Conservation (phyloP, 2,888 invertebrate genomes). For the Lithophane socia region DNA sequence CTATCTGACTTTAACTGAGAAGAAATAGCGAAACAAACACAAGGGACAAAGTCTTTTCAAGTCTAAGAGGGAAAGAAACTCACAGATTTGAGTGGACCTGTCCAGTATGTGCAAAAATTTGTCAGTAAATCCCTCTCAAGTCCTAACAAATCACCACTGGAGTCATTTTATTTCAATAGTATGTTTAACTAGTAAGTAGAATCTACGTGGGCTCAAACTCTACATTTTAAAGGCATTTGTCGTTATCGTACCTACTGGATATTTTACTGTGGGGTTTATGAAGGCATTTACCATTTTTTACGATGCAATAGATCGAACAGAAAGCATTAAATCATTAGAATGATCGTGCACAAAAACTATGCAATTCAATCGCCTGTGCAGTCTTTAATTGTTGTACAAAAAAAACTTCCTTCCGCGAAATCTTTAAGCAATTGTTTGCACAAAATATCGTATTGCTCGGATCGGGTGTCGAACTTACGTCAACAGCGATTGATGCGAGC, state of each 20-base stretch:
- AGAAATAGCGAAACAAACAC: no score
- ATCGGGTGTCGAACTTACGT: conserved; percentile 79
- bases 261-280: neutral
- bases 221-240: neutral
- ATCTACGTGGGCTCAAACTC: neutral
- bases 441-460: conserved; percentile 82
- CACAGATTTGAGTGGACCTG: no score
- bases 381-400: conserved; percentile 60
- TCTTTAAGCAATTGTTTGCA: conserved; percentile 72
- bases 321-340: conserved; percentile 33
- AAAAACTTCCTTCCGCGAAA: conserved; percentile 86
- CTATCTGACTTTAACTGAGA: no score
- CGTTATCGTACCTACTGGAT: neutral
- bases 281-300: conserved; percentile 1
- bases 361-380: conserved; percentile 58
- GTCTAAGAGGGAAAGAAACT: no score
- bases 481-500: conserved; percentile 68
- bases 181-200: neutral
- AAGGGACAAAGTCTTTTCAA: no score
- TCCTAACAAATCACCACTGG: neutral
- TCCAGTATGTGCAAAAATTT: no score
- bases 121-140: no score
- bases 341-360: conserved; percentile 33
- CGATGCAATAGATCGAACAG: neutral
- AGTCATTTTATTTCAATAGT: neutral